A percentile compares a stretch with the other conserved stretches of the same genome.
Evolutionary conservation across 2,113 vertebrate genomes (phyloP).

Genomic region (Tragelaphus strepsiceros): DNA sequence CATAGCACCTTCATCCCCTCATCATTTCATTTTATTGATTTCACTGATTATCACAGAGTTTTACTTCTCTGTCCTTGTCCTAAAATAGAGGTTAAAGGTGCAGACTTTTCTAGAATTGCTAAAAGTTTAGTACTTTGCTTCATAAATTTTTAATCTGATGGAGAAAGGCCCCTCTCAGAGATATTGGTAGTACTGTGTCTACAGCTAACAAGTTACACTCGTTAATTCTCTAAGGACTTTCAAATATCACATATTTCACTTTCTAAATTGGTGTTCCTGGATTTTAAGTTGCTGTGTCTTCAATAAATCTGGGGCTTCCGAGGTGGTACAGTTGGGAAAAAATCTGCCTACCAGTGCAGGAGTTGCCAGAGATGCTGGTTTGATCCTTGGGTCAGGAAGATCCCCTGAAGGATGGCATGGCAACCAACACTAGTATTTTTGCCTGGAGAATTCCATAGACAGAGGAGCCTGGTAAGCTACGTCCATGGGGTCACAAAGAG

Average conservation of each 20-base stretch:
- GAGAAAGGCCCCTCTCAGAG: background rate
- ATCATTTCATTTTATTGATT: slow-evolving; percentile 46
- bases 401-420: background rate
- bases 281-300: background rate
- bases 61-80: background rate
- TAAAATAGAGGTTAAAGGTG: background rate
- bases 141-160: background rate
- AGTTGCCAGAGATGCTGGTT: background rate
- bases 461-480: background rate
- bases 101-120: slow-evolving; percentile 44
- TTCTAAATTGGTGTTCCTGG: background rate
- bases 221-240: background rate
- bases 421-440: background rate
- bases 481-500: background rate
- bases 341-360: background rate
- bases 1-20: background rate
- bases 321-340: background rate
- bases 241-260: background rate
- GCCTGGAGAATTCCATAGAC: background rate
- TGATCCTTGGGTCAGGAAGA: background rate
- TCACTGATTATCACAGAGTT: slow-evolving; percentile 24
- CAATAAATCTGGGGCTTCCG: background rate
- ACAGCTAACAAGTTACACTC: background rate
- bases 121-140: background rate
- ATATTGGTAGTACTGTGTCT: background rate